Percentiles rank a stretch among this genome's conserved stretches.
These are phyloP conservation scores for Caradrina kadenii DNA, from an alignment of 2,888 invertebrate species.

Conservation along the genomic window DNA sequence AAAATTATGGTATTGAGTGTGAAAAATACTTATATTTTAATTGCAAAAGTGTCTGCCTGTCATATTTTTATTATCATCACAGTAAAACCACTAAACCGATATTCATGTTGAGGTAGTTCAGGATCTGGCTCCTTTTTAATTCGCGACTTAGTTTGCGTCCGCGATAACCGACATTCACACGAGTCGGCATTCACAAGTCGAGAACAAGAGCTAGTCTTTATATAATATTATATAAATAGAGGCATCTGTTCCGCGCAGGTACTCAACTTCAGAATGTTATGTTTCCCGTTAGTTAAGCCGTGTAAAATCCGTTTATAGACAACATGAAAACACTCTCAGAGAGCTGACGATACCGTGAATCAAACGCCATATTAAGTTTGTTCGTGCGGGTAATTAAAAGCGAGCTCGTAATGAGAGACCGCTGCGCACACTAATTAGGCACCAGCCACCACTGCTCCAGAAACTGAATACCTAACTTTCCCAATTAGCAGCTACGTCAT, in stretches of 20 bases:
- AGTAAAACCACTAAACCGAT: too few relatives aligned
- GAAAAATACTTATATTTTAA: background rate
- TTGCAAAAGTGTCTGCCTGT: too few relatives aligned
- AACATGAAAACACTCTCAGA: slow-evolving; percentile 54
- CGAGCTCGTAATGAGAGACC: slow-evolving; percentile 79
- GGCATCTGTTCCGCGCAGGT: background rate
- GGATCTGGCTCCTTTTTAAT: too few relatives aligned
- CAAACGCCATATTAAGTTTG: slow-evolving; percentile 75
- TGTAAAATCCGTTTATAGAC: slow-evolving; percentile 45
- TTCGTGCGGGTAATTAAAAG: slow-evolving; percentile 83
- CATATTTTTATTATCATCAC: too few relatives aligned
- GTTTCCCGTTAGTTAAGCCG: slow-evolving; percentile 21
- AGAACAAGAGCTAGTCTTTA: background rate
- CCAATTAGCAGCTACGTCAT: slow-evolving; percentile 80
- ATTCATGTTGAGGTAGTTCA: too few relatives aligned
- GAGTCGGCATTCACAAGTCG: too few relatives aligned
- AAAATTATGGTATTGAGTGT: background rate
- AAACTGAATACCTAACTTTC: slow-evolving; percentile 81
- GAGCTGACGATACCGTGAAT: slow-evolving; percentile 65
- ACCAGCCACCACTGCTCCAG: slow-evolving; percentile 78
- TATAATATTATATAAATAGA: background rate
- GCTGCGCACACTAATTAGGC: slow-evolving; percentile 82
- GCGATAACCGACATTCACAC: too few relatives aligned
- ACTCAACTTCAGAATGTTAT: slow-evolving; percentile 15
- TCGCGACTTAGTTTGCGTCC: too few relatives aligned